phyloP scores from a whole-genome alignment of 2,888 invertebrate species.

The Lordiphosa fenestrarum region DNA sequence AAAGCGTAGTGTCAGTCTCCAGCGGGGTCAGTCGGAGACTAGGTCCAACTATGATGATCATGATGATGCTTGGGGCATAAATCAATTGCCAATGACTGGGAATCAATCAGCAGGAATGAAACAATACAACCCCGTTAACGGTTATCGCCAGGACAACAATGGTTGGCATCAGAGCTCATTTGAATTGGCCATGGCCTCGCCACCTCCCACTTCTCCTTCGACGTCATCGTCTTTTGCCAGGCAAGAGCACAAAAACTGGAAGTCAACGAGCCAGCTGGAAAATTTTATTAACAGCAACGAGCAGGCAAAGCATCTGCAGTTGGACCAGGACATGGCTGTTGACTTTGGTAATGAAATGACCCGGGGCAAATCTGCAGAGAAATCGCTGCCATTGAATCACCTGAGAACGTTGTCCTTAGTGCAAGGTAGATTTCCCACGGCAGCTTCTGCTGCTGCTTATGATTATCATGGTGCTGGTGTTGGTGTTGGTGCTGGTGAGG shows the following conservation, averaged over 20 bases:
- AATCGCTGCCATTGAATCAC: constrained; percentile 63
- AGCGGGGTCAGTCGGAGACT: constrained; percentile 29
- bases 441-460: constrained; percentile 21
- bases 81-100: constrained; percentile 64
- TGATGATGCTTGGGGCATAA: constrained; percentile 52
- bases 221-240: constrained; percentile 24
- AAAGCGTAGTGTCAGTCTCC: constrained; percentile 58
- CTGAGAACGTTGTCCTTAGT: constrained; percentile 35
- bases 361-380: constrained; percentile 59
- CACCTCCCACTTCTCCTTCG: constrained; percentile 3
- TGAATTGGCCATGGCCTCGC: constrained; percentile 47
- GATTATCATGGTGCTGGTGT: constrained; percentile 20
- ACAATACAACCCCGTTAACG: constrained; percentile 53
- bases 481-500: constrained; percentile 14
- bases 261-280: constrained; percentile 57
- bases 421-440: constrained; percentile 22
- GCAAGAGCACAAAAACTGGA: constrained; percentile 44
- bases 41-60: constrained; percentile 33
- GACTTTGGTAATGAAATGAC: constrained; percentile 71
- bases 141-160: constrained; percentile 51
- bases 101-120: constrained; percentile 67
- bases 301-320: constrained; percentile 37
- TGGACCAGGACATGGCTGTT: constrained; percentile 48
- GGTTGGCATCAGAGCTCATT: constrained; percentile 51
- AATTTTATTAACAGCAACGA: constrained; percentile 64